Conservation (phyloP, 2,888 invertebrate species). For the Diaperis boleti region DNA sequence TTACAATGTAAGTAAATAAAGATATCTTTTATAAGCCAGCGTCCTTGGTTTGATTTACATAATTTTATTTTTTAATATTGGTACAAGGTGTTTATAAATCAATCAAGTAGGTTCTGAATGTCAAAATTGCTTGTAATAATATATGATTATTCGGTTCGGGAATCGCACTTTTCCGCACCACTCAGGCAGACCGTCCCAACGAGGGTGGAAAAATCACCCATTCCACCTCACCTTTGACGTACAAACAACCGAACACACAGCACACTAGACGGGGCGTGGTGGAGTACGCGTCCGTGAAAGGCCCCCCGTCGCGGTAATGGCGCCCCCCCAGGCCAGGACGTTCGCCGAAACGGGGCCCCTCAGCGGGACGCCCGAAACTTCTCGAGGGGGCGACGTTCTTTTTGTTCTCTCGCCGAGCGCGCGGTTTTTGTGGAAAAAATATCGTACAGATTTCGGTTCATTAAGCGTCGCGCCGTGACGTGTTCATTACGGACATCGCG, state of each 20-base stretch:
- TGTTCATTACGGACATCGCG: constrained; percentile 9
- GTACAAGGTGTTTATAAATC: too few relatives aligned
- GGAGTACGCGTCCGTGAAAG: constrained; percentile 54
- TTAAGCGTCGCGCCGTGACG: background rate
- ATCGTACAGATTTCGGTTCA: background rate
- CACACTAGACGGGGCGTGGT: constrained; percentile 60
- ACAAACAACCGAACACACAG: constrained; percentile 35
- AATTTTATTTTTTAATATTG: too few relatives aligned
- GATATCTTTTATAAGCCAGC: too few relatives aligned
- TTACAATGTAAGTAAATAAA: too few relatives aligned
- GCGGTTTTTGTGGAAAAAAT: background rate
- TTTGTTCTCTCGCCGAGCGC: background rate
- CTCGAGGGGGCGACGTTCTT: constrained; percentile 28
- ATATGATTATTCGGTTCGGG: too few relatives aligned
- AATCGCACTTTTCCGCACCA: too few relatives aligned
- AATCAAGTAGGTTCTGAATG: too few relatives aligned
- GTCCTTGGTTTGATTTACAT: too few relatives aligned
- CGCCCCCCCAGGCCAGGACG: constrained; percentile 61
- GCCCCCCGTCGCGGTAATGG: constrained; percentile 61
- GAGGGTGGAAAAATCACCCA: background rate
- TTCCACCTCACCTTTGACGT: constrained; percentile 12
- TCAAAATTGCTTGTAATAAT: too few relatives aligned
- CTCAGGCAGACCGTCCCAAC: too few relatives aligned
- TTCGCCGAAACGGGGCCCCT: constrained; percentile 60
- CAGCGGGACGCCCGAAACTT: constrained; percentile 49